Evolutionary conservation across 1,140 invertebrate species (phyloP), one percentile per base, ranked within the genome.

Genomic region (Hypothenemus hampei): DNA sequence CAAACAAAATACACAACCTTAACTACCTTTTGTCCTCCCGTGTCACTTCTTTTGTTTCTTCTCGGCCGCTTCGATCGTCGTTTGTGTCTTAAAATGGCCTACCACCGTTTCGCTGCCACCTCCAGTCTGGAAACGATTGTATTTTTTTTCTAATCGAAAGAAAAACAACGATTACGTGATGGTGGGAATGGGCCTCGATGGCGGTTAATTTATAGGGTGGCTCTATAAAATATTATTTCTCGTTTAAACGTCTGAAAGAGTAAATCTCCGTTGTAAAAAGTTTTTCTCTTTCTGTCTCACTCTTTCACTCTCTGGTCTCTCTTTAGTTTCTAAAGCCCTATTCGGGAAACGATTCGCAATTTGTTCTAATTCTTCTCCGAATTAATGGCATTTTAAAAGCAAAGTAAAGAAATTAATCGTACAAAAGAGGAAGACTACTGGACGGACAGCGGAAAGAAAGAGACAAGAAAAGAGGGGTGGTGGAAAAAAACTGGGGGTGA

Each of bases 11-110:
- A 67, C n/a, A n/a, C 59, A 64, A 64, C 66, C 67, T 69, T 70
- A 70, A 70, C 67, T 70, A 70, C 69, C 69, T 70, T 70, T 70
- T 70, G 67, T 70, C 69, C 69, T 63, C n/a, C n/a, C 69, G 67
- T 69, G 69, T 69, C 69, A 65, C 67, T 66, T 69, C 66, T 69
- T 69, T 69, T 68, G 66, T 70, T 67, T 66, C 54, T 48, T 47
- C 43, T 24, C 31, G 37, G 47, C 55, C 48, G 52, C 58, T 59
- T 59, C 58, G 61, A 64, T 57, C 44, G 59, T 50, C 35, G 36
- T 50, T 54, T 52, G 48, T 67, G 62, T 62, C 65, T 64, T 65
- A 67, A 67, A 62, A 37, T 37, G 35, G 62, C 64, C 61, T 61
- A 51, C 31, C 54, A 50, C 51, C 36, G 54, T 64, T 61, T 64